phyloP scores from a whole-genome alignment of 2,113 vertebrate species.

The Grallaria varia region DNA sequence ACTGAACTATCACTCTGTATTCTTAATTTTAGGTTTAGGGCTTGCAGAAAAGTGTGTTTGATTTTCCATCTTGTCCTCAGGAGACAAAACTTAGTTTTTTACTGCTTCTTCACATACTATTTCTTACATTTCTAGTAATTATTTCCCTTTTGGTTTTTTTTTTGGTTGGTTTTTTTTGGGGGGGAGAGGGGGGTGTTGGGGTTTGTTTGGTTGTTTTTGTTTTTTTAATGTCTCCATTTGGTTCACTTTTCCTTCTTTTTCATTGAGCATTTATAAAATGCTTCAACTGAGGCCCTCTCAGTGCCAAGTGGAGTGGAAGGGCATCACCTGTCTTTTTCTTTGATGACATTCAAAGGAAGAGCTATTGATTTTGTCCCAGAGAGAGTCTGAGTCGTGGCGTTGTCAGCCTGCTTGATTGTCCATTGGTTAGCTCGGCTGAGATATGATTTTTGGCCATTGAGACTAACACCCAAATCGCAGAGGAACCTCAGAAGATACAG shows the following conservation, averaged over 20 bases:
- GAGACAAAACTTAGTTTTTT: neutral
- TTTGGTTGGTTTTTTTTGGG: neutral
- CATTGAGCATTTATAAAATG: neutral
- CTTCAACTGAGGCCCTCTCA: neutral
- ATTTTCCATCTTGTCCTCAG: neutral
- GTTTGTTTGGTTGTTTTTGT: too few species aligned
- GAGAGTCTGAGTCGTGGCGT: neutral
- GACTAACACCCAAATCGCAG: neutral
- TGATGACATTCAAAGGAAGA: neutral
- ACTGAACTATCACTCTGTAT: neutral
- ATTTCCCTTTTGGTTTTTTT: neutral
- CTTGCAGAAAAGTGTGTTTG: neutral
- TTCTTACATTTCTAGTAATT: neutral
- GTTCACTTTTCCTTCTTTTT: neutral
- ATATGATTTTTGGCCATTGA: neutral
- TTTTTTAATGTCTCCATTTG: neutral
- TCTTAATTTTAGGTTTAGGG: neutral
- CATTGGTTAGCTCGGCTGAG: neutral
- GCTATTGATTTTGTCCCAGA: slow-evolving; percentile 17
- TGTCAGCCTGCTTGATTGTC: slow-evolving; percentile 19
- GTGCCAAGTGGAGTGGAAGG: neutral
- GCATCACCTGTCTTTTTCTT: neutral
- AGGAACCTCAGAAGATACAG: neutral
- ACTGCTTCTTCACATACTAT: neutral
- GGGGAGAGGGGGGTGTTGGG: too few species aligned